Conservation (phyloP, 2,888 invertebrate genomes). For the Caenorhabditis becei region DNA sequence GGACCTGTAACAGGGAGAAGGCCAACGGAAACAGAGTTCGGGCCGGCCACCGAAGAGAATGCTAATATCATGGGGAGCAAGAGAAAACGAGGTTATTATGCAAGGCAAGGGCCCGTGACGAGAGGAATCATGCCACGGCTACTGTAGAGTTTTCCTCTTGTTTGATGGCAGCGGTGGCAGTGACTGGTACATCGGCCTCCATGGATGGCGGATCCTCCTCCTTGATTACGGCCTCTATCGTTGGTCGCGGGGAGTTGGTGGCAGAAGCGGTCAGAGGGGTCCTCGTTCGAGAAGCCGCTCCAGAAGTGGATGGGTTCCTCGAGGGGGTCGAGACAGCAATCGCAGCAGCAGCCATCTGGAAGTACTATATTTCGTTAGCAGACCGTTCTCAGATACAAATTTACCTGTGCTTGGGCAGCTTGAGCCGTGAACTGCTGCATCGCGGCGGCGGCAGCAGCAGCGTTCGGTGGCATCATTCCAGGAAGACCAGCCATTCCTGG, state of each 20-base stretch:
- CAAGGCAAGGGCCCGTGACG: background rate
- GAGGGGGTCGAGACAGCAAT: constrained; percentile 64
- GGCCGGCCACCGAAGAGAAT: constrained; percentile 11
- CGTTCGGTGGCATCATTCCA: constrained; percentile 53
- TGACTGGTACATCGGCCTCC: constrained; percentile 10
- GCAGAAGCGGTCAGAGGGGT: constrained; percentile 64
- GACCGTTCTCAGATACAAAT: background rate
- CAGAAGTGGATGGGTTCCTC: constrained; percentile 62
- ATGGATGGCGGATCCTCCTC: constrained; percentile 36
- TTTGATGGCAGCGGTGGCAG: constrained; percentile 21
- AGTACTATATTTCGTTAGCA: background rate
- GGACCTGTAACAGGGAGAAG: constrained; percentile 28
- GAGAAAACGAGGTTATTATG: background rate
- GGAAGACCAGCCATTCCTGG: constrained; percentile 63
- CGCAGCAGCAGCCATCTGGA: constrained; percentile 54
- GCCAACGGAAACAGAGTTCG: constrained; percentile 5
- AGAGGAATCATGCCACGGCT: constrained; percentile 57
- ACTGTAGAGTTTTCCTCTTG: constrained; percentile 65
- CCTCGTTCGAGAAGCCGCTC: constrained; percentile 61
- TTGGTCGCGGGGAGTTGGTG: constrained; percentile 64
- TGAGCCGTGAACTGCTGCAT: constrained; percentile 49
- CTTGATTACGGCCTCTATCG: constrained; percentile 37
- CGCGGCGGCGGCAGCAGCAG: constrained; percentile 24
- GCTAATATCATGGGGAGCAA: background rate
- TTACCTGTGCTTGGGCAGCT: constrained; percentile 18